Percentiles rank a stretch among this genome's conserved stretches.
Evolutionary conservation across 2,888 invertebrate genomes (phyloP).

Genomic region (Zaprionus obscuricornis): DNA sequence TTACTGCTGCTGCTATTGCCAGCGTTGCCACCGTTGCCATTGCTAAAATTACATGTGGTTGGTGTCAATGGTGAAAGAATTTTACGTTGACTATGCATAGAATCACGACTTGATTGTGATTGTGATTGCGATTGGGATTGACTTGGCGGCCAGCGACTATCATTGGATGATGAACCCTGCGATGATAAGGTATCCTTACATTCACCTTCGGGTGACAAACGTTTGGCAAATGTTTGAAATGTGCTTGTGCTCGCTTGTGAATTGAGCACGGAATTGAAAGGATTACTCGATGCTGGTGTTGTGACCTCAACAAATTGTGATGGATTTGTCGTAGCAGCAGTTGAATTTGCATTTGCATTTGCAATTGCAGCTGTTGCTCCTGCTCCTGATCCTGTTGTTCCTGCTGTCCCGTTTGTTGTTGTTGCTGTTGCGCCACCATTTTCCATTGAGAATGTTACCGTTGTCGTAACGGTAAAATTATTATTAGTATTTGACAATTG

Average conservation of each 20-base stretch:
- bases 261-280: slow-evolving; percentile 72
- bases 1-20: slow-evolving; percentile 69
- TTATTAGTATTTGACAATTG: slow-evolving; percentile 84
- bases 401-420: slow-evolving; percentile 37
- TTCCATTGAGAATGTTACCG: slow-evolving; percentile 91
- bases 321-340: slow-evolving; percentile 34
- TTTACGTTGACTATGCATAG: slow-evolving; percentile 83
- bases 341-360: slow-evolving; percentile 51
- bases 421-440: slow-evolving; percentile 67
- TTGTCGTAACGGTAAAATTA: slow-evolving; percentile 93
- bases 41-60: slow-evolving; percentile 84
- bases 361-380: slow-evolving; percentile 46
- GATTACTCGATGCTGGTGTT: slow-evolving; percentile 80
- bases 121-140: slow-evolving; percentile 73
- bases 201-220: slow-evolving; percentile 88
- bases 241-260: slow-evolving; percentile 76
- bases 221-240: slow-evolving; percentile 87
- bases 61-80: slow-evolving; percentile 83
- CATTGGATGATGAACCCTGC: slow-evolving; percentile 85
- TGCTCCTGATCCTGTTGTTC: neutral
- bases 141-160: slow-evolving; percentile 82
- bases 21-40: too few species aligned
- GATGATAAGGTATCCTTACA: slow-evolving; percentile 86
- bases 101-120: slow-evolving; percentile 84
- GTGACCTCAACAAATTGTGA: slow-evolving; percentile 82